These are phyloP conservation scores for Reinhardtius hippoglossoides DNA, from an alignment of 2,113 vertebrate genomes.

Conservation along the genomic window DNA sequence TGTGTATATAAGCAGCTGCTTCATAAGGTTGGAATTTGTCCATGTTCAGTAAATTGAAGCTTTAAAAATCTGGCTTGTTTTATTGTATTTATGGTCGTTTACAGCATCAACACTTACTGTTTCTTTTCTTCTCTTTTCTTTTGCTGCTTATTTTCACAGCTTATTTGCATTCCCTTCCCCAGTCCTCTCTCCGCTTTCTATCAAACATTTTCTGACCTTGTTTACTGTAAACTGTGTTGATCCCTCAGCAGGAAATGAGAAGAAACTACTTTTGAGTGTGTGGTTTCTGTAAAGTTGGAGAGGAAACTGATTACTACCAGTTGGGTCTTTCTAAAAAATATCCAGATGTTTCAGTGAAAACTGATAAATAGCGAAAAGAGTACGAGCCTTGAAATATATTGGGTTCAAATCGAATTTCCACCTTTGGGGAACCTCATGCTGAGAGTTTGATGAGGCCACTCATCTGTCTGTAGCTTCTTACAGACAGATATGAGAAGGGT, in stretches of 20 bases:
- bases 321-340: not conserved
- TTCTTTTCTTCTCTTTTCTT: not conserved
- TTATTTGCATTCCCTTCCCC: constrained; percentile 9
- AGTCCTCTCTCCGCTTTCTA: not conserved
- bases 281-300: not conserved
- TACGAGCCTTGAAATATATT: not conserved
- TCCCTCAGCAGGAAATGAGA: constrained; percentile 8
- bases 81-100: not conserved
- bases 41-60: not conserved
- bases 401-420: not conserved
- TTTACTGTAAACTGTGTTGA: constrained; percentile 25
- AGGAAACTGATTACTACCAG: not conserved
- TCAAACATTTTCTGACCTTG: constrained; percentile 9
- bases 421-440: not conserved
- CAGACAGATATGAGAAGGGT: too few relatives aligned
- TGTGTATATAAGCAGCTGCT: not conserved
- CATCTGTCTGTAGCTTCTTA: not conserved
- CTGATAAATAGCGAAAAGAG: not conserved
- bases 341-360: not conserved
- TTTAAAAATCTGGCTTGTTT: not conserved
- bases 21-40: not conserved
- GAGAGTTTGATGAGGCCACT: not conserved
- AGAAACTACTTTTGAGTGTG: not conserved
- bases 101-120: not conserved
- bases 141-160: not conserved